Evolutionary conservation across 2,888 invertebrate species (phyloP).

Genomic region (Tubiluchus corallicola): DNA sequence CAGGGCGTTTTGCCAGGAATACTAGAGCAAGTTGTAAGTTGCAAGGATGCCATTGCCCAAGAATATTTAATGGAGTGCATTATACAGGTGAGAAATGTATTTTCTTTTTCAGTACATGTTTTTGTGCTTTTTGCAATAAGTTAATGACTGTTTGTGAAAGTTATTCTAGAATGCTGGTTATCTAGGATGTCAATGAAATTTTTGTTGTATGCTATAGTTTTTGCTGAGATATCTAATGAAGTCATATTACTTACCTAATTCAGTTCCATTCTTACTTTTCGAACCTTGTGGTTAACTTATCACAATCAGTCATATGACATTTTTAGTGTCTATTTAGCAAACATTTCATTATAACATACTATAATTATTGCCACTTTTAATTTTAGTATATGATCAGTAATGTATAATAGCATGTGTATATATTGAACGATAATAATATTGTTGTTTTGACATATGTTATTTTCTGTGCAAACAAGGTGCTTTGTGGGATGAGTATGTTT

Average conservation of each 20-base stretch:
- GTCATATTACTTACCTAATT: constrained; percentile 2
- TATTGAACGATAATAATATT: too few relatives aligned
- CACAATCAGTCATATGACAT: too few relatives aligned
- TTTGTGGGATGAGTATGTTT: too few relatives aligned
- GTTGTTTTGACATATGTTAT: too few relatives aligned
- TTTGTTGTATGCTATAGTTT: neutral
- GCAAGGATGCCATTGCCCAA: constrained; percentile 92
- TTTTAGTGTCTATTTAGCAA: too few relatives aligned
- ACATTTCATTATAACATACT: too few relatives aligned
- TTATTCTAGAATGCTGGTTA: constrained; percentile 4
- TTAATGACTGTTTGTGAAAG: neutral
- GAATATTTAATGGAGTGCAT: constrained; percentile 99
- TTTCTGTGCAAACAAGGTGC: too few relatives aligned
- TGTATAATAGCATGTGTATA: too few relatives aligned
- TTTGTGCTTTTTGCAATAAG: neutral
- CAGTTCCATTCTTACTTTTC: too few relatives aligned
- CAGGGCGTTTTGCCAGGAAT: constrained; percentile 80
- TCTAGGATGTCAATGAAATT: neutral
- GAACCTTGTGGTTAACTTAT: too few relatives aligned
- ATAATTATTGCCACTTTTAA: too few relatives aligned
- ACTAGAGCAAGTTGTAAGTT: constrained; percentile 93
- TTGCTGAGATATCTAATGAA: constrained; percentile 4
- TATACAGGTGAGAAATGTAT: constrained; percentile 50
- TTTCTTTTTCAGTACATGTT: constrained; percentile 8
- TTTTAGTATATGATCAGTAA: too few relatives aligned